Conservation (phyloP, 2,797 vertebrate species). For the Brachyrhaphis roseni region DNA sequence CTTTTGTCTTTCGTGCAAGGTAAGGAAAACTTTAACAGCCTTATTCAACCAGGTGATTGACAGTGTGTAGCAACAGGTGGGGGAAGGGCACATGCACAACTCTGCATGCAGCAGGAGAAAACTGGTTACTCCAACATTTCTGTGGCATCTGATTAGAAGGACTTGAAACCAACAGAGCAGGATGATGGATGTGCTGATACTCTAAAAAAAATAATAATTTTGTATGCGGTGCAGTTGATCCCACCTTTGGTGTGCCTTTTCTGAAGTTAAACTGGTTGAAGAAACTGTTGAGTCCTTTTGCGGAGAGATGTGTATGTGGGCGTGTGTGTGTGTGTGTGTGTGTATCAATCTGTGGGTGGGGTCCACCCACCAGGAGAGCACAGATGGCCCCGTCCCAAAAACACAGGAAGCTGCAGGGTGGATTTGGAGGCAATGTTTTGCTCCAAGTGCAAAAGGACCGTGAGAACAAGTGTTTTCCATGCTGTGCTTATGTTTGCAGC, state of each 20-base stretch:
- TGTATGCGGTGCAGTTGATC: background rate
- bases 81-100: background rate
- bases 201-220: background rate
- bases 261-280: constrained; percentile 29
- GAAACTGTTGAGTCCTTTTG: constrained; percentile 32
- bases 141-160: background rate
- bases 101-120: background rate
- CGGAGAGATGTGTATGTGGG: constrained; percentile 8
- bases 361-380: constrained; percentile 59
- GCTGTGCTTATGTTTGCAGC: constrained; percentile 19
- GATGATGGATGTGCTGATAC: background rate
- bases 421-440: constrained; percentile 50
- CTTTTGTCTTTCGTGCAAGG: background rate
- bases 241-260: constrained; percentile 13
- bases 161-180: background rate
- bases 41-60: background rate
- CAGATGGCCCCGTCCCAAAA: constrained; percentile 55
- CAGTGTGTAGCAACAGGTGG: background rate
- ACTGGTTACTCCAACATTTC: background rate
- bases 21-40: background rate
- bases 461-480: constrained; percentile 65
- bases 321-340: background rate
- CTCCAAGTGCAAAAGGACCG: constrained; percentile 42
- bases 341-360: constrained; percentile 41
- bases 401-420: constrained; percentile 70